A percentile compares a stretch with the other conserved stretches of the same genome.
These are phyloP conservation scores for Morpho deidamia DNA, from an alignment of 2,888 invertebrate genomes.

Conservation along the genomic window DNA sequence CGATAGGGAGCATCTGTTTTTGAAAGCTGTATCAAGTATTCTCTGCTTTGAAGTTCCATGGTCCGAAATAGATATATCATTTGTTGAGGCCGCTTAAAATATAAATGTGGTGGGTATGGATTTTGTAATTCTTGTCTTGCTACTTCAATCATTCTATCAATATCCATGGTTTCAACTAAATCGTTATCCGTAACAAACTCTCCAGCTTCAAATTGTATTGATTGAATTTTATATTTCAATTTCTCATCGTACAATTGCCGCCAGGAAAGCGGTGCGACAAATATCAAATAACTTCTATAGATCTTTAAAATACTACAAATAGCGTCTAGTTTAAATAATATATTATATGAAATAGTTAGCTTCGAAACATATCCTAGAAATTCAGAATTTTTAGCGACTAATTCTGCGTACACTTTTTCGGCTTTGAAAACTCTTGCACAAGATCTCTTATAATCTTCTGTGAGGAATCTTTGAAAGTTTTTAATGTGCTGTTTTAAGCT, in stretches of 20 bases:
- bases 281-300: conserved; percentile 60
- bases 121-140: conserved; percentile 53
- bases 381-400: conserved; percentile 53
- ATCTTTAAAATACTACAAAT: conserved; percentile 57
- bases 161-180: conserved; percentile 57
- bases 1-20: conserved; percentile 56
- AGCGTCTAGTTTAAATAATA: conserved; percentile 64
- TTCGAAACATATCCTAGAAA: conserved; percentile 52
- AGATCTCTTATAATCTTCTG: conserved; percentile 68
- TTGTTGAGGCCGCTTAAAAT: conserved; percentile 53
- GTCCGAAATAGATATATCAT: conserved; percentile 62
- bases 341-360: conserved; percentile 56
- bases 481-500: conserved; percentile 59
- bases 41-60: conserved; percentile 70
- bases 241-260: conserved; percentile 59
- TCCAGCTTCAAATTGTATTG: conserved; percentile 60
- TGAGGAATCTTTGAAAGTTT: conserved; percentile 65
- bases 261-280: conserved; percentile 65
- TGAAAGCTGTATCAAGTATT: conserved; percentile 60
- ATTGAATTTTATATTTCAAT: conserved; percentile 45
- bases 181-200: conserved; percentile 61
- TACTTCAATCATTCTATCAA: conserved; percentile 59
- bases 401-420: conserved; percentile 51
- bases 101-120: conserved; percentile 48
- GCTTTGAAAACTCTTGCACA: conserved; percentile 50